Percentiles rank a stretch among this genome's conserved stretches.
Evolutionary conservation across 2,113 vertebrate species (phyloP).

Genomic region (Papio anubis): DNA sequence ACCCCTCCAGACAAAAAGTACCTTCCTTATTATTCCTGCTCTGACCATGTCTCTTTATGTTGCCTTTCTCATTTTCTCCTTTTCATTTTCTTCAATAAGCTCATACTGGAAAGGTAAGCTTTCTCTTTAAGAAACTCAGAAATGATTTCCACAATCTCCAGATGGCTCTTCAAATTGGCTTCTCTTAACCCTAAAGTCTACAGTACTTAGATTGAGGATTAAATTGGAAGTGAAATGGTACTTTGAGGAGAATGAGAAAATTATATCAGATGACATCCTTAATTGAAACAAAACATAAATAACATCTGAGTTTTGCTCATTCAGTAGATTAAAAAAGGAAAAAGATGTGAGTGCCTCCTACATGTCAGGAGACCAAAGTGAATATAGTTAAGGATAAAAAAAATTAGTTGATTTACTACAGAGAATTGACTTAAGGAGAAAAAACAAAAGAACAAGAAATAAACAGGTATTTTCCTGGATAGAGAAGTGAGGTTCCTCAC

Average conservation of each 20-base stretch:
- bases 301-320: slow-evolving; percentile 6
- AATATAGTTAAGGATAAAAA: neutral
- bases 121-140: slow-evolving; percentile 42
- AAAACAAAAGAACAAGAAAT: slow-evolving; percentile 37
- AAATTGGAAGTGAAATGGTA: slow-evolving; percentile 32
- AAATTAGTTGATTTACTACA: neutral
- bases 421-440: slow-evolving; percentile 19
- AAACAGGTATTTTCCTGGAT: neutral
- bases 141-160: slow-evolving; percentile 38
- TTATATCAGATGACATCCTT: neutral
- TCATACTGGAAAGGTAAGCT: neutral
- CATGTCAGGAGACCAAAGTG: neutral
- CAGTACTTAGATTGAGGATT: neutral
- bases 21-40: slow-evolving; percentile 34
- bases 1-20: neutral
- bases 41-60: neutral
- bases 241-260: slow-evolving; percentile 27
- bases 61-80: neutral
- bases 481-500: neutral
- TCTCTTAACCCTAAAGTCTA: neutral
- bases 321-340: neutral
- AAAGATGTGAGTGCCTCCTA: neutral
- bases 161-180: neutral
- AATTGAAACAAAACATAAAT: slow-evolving; percentile 35
- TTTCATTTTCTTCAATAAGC: slow-evolving; percentile 36